These are phyloP conservation scores for Ifrita kowaldi DNA, from an alignment of 2,113 vertebrate genomes.

Conservation along the genomic window DNA sequence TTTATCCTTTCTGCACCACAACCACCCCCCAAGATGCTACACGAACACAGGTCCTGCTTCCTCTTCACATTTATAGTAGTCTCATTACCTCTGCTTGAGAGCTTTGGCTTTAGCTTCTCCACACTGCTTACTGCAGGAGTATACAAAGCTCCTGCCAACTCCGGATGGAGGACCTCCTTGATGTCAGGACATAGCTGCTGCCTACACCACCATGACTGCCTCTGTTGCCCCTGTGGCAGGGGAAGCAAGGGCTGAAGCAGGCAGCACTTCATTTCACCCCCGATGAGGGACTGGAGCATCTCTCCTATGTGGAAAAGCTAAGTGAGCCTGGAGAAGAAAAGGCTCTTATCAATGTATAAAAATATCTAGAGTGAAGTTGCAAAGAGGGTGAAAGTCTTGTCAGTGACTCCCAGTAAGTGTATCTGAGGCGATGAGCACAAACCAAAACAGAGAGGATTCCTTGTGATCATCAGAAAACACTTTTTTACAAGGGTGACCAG, in stretches of 20 bases:
- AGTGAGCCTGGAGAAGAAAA: background rate
- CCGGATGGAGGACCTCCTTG: background rate
- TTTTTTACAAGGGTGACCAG: background rate
- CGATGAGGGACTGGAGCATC: background rate
- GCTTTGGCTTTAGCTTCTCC: background rate
- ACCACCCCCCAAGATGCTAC: rapidly evolving
- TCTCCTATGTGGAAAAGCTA: background rate
- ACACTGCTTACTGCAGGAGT: background rate
- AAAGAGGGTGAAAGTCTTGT: background rate
- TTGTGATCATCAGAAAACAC: background rate
- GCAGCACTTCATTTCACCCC: background rate
- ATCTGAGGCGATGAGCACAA: background rate
- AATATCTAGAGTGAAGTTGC: background rate
- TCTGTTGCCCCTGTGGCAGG: background rate
- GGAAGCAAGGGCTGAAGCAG: background rate
- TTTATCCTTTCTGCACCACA: background rate
- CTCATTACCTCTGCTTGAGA: background rate
- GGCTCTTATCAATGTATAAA: background rate
- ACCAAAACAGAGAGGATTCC: background rate
- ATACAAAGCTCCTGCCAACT: background rate
- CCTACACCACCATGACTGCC: background rate
- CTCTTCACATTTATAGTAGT: background rate
- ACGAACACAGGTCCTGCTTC: rapidly evolving
- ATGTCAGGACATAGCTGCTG: background rate
- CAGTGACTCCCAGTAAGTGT: background rate